These are phyloP conservation scores for Brachymystax lenok DNA, from an alignment of 2,797 vertebrate species.

Conservation along the genomic window DNA sequence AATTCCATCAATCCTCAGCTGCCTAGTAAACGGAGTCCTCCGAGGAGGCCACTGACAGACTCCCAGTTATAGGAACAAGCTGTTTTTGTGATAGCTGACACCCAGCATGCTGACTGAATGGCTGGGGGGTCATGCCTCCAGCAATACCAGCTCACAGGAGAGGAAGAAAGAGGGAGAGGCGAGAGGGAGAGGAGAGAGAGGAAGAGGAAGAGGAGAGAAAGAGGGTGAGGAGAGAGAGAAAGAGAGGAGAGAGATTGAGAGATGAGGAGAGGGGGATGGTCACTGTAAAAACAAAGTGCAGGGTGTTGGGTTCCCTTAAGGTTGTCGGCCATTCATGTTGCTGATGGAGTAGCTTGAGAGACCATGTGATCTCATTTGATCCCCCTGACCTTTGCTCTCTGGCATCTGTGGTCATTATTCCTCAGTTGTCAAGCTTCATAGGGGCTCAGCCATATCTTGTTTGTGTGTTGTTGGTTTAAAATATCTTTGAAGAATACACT, in stretches of 20 bases:
- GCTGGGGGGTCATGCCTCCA: constrained; percentile 15
- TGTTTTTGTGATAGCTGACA: constrained; percentile 83
- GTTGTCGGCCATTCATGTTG: constrained; percentile 54
- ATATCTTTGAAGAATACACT: constrained; percentile 25
- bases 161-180: constrained; percentile 19
- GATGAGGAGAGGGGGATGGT: constrained; percentile 11
- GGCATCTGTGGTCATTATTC: constrained; percentile 83
- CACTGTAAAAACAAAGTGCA: constrained; percentile 58
- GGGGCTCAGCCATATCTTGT: constrained; percentile 20
- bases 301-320: constrained; percentile 48
- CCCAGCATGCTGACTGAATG: constrained; percentile 57
- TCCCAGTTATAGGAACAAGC: constrained; percentile 83
- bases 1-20: constrained; percentile 78
- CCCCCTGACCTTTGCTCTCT: constrained; percentile 76
- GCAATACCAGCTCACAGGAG: constrained; percentile 31
- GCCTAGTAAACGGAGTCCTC: constrained; percentile 72
- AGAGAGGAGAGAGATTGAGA: constrained; percentile 5
- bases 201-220: constrained; percentile 26
- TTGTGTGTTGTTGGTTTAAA: constrained; percentile 49
- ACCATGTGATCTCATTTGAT: constrained; percentile 78
- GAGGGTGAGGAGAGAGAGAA: constrained; percentile 5
- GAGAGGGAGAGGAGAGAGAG: not conserved
- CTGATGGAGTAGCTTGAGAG: constrained; percentile 56
- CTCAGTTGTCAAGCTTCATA: constrained; percentile 72
- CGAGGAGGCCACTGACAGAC: constrained; percentile 71